These are phyloP conservation scores for Penaeus indicus DNA, from an alignment of 1,140 invertebrate species.

Conservation along the genomic window DNA sequence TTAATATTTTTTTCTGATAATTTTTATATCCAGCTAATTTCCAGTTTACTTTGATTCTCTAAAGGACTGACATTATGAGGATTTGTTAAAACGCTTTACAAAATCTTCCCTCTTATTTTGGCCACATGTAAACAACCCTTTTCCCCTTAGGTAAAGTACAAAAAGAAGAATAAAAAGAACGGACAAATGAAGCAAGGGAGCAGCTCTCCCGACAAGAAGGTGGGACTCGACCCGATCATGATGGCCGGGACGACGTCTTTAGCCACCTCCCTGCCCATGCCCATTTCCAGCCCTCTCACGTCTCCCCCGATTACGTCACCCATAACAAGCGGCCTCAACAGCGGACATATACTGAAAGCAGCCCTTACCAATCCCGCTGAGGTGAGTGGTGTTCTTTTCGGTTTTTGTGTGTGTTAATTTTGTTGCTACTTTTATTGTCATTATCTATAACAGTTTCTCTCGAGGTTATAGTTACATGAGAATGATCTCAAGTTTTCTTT, in stretches of 20 bases:
- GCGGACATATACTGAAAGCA: slow-evolving; percentile 93
- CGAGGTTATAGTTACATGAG: too few relatives aligned
- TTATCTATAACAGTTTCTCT: too few relatives aligned
- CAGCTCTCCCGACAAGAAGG: slow-evolving; percentile 53
- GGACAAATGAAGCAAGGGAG: slow-evolving; percentile 71
- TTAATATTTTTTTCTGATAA: too few relatives aligned
- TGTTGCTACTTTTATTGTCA: too few relatives aligned
- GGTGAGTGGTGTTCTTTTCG: slow-evolving; percentile 69
- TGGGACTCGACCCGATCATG: slow-evolving; percentile 49
- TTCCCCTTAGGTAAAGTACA: slow-evolving; percentile 88
- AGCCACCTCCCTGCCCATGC: slow-evolving; percentile 47
- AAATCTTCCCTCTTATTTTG: neutral
- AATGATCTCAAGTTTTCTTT: too few relatives aligned
- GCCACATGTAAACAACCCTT: neutral
- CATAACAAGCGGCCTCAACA: slow-evolving; percentile 75
- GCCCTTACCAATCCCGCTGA: slow-evolving; percentile 93
- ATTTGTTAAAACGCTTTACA: too few relatives aligned
- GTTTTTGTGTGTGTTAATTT: too few relatives aligned
- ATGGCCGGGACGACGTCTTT: slow-evolving; percentile 43
- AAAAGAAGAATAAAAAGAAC: slow-evolving; percentile 78
- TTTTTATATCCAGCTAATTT: too few relatives aligned
- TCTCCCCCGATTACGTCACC: slow-evolving; percentile 44
- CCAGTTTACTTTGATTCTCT: too few relatives aligned
- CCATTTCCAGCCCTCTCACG: slow-evolving; percentile 50
- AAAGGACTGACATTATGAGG: too few relatives aligned